Percentiles rank a stretch among this genome's conserved stretches.
phyloP scores from a whole-genome alignment of 2,888 invertebrate genomes.

The Eilema sororculum region DNA sequence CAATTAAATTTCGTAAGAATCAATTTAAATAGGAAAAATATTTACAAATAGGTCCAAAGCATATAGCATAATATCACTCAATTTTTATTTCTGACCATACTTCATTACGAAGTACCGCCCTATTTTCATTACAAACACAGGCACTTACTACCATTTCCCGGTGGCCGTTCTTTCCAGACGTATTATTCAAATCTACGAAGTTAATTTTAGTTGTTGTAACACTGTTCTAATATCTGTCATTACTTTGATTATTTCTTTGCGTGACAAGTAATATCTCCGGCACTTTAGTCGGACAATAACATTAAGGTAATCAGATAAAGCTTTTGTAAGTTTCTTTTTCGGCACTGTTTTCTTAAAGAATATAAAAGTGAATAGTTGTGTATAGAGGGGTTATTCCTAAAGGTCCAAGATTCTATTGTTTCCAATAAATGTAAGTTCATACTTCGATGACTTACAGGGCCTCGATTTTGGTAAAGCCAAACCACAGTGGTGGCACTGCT shows the following conservation, averaged over 20 bases:
- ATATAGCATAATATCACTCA: too few species aligned
- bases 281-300: constrained; percentile 24
- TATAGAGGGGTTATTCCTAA: too few species aligned
- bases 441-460: too few species aligned
- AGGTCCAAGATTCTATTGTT: too few species aligned
- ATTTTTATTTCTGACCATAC: not conserved
- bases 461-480: too few species aligned
- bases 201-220: constrained; percentile 1
- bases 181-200: not conserved
- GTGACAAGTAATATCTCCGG: constrained; percentile 28
- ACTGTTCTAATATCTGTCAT: constrained; percentile 21
- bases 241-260: constrained; percentile 37
- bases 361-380: too few species aligned
- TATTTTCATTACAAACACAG: not conserved
- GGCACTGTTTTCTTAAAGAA: too few species aligned
- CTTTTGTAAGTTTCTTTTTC: not conserved
- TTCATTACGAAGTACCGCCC: not conserved
- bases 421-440: too few species aligned
- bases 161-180: not conserved
- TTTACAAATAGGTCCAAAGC: too few species aligned
- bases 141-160: not conserved
- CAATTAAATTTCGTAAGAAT: too few species aligned
- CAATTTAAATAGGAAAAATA: too few species aligned
- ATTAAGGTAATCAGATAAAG: constrained; percentile 28
- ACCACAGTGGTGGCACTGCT: too few species aligned